These are phyloP conservation scores for Aphis craccivora DNA, from an alignment of 1,140 invertebrate species.

Conservation along the genomic window DNA sequence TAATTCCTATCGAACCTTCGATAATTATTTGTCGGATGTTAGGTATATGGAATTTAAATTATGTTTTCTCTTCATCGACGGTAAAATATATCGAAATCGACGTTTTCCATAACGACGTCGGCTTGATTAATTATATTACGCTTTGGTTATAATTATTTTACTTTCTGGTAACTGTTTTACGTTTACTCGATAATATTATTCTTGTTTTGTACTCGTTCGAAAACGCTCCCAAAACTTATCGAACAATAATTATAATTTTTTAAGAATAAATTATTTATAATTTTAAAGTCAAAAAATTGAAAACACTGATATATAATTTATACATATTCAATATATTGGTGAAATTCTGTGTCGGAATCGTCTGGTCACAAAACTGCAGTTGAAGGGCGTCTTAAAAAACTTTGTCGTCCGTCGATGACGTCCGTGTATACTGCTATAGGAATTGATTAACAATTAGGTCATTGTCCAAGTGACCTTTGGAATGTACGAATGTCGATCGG, in stretches of 20 bases:
- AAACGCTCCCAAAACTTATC: neutral
- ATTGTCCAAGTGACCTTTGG: neutral
- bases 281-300: neutral
- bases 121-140: neutral
- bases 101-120: neutral
- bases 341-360: neutral
- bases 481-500: neutral
- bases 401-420: neutral
- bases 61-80: neutral
- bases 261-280: neutral
- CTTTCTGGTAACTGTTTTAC: neutral
- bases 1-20: neutral
- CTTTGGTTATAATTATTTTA: neutral
- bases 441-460: neutral
- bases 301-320: neutral
- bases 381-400: neutral
- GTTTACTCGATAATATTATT: neutral
- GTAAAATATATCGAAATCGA: neutral
- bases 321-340: neutral
- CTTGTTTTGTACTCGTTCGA: neutral
- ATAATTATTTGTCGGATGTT: constrained; percentile 18
- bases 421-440: neutral
- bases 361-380: neutral
- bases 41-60: neutral
- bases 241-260: neutral